A percentile compares a stretch with the other conserved stretches of the same genome.
Conservation (phyloP, 2,797 vertebrate species). For the Hozukius guyotensis region DNA sequence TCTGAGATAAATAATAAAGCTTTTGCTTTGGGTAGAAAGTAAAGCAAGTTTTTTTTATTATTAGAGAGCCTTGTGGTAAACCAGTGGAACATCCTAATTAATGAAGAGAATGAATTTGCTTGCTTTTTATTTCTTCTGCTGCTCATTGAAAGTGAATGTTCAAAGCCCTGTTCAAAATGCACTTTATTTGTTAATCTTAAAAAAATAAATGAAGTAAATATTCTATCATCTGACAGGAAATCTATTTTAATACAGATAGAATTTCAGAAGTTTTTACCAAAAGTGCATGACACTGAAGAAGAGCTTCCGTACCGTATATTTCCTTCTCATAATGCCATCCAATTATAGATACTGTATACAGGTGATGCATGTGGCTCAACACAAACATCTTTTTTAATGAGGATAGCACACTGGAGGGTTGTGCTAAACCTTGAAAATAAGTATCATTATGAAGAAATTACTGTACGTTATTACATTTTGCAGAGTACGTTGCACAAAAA, state of each 20-base stretch:
- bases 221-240: neutral
- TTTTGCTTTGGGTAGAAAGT: neutral
- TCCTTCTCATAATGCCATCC: neutral
- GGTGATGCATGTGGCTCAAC: neutral
- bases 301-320: neutral
- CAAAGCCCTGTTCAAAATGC: constrained; percentile 2
- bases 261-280: neutral
- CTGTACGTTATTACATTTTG: neutral
- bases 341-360: neutral
- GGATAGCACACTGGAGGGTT: neutral
- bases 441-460: neutral
- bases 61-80: constrained; percentile 19
- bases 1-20: neutral
- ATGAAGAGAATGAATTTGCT: neutral
- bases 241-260: neutral
- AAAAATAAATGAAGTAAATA: neutral
- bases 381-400: neutral
- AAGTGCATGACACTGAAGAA: neutral
- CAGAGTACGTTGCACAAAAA: neutral
- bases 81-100: neutral
- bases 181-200: neutral
- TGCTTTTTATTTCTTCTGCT: neutral
- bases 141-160: neutral
- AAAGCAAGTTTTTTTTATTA: neutral
- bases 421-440: neutral